Base-by-base conservation (phyloP, 2,888 invertebrate genomes). In the Chloromyia formosa region DNA sequence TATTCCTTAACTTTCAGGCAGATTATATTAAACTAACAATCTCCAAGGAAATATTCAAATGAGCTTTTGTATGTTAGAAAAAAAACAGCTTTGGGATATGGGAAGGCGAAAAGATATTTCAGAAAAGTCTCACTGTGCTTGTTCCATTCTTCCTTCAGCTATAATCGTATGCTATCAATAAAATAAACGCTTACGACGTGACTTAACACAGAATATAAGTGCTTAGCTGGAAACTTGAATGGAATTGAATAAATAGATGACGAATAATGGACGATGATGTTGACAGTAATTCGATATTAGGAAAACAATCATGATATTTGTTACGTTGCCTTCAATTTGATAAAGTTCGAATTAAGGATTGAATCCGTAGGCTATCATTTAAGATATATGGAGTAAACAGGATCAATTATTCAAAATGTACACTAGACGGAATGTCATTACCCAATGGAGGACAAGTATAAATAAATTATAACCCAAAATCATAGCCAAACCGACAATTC, bases 81-180 rank as follows among this genome's bases (percentile, higher is more conserved):
- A 35, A 35, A 35, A 49, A 49, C 49, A n/a, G 40, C 62, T 62
- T 62, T 35, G 1, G 10, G 3, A 18, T 16, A 16, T 40, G 62
- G 62, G 40, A n/a, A 49, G 10, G 49, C 49, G 10, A 5, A 49
- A 49, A 12, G 40, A 35, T 2, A 22, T 10, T n/a, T 40, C 16
- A 12, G 40, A 16, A 62, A 62, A 60, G 62, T 40, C 23, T 35
- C 16, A 35, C 35, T 35, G 62, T 62, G 9, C 4, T 40, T 40
- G n/a, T 62, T 35, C 27, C 10, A 49, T 49, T 49, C 49, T 49
- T 49, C 49, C 7, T 35, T 35, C 3, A 12, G 60, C 20, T 40
- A 23, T 10, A 62, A 62, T 40, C 62, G 62, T 62, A 40, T 18
- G 35, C n/a, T n/a, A 62, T 23, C 62, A 62, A 35, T 40, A n/a